phyloP scores from a whole-genome alignment of 2,797 vertebrate genomes.

The Karalla daura region DNA sequence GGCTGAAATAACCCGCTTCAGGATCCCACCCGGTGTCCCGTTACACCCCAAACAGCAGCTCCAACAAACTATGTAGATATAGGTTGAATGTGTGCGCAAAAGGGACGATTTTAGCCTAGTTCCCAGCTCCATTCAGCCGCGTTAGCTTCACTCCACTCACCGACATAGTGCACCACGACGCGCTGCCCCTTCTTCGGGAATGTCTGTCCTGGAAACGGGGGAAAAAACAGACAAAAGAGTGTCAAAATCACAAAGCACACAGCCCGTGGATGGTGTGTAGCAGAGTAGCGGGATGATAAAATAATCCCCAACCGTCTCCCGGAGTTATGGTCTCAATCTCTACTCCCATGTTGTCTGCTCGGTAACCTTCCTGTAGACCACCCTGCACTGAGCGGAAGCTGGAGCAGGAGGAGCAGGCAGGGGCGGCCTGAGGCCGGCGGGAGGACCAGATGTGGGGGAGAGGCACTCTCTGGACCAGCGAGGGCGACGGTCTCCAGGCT shows the following conservation, averaged over 20 bases:
- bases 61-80: too few species aligned
- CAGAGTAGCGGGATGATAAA: accelerated
- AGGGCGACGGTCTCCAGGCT: too few species aligned
- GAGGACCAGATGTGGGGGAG: background rate
- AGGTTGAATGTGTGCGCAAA: too few species aligned
- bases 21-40: background rate
- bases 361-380: conserved; percentile 46
- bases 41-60: too few species aligned
- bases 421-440: conserved; percentile 44
- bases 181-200: conserved; percentile 93
- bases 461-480: background rate
- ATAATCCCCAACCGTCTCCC: conserved; percentile 88
- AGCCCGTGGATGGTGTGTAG: accelerated
- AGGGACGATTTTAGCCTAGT: too few species aligned
- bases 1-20: background rate
- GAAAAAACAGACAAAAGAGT: conserved; percentile 20
- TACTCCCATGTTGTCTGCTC: conserved; percentile 87
- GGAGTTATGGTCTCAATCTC: conserved; percentile 88
- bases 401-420: conserved; percentile 60
- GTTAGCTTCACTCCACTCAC: conserved; percentile 79
- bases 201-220: conserved; percentile 83
- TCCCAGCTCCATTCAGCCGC: background rate
- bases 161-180: conserved; percentile 93
- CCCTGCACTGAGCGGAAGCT: conserved; percentile 28
- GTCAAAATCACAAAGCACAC: background rate